Evolutionary conservation across 2,113 vertebrate species (phyloP), one percentile per base, ranked within the genome.

Genomic region (Pipa parva): DNA sequence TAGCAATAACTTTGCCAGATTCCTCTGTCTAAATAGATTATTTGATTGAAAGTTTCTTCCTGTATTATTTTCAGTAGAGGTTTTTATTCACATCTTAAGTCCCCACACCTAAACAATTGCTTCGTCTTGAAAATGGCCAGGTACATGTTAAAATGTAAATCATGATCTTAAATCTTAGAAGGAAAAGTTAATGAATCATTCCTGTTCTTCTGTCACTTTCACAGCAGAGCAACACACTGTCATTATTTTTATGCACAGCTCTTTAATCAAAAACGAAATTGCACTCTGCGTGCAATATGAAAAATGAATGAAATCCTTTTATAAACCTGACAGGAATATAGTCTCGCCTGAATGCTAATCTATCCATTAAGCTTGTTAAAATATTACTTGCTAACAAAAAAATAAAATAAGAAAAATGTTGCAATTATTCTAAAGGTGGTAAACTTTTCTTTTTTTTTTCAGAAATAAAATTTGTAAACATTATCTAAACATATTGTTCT

Each of bases 211-310:
- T 70, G 39, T 74, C 63, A 57, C 74, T 76, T 64, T 75, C 74
- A 75, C 63, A 81, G 64, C 71, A 76, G 75, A 85, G 73, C 83
- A 78, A 79, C 80, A 84, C 74, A 74, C 78, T 84, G 76, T 76
- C 79, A 83, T 75, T 75, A 77, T 84, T 82, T 85, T 80, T 79
- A 82, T 84, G 73, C 79, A 70, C 61, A 78, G 74, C 79, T 85
- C 82, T 83, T 86, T 83, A 88, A 84, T 89, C 79, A 76, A 73
- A 76, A 70, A 66, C 83, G 72, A 74, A 85, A 78, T 82, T 77
- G 78, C 52, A 78, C 78, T 73, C 81, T 74, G 78, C 80, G 72
- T 80, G 77, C 70, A 76, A 84, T 78, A 82, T 85, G 78, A 86
- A 88, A 42, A 85, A 86, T 88, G 75, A 89, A 89, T 78, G 63